Percentiles rank a stretch among this genome's conserved stretches.
These are phyloP conservation scores for Limanda limanda DNA, from an alignment of 2,113 vertebrate species.

Conservation along the genomic window DNA sequence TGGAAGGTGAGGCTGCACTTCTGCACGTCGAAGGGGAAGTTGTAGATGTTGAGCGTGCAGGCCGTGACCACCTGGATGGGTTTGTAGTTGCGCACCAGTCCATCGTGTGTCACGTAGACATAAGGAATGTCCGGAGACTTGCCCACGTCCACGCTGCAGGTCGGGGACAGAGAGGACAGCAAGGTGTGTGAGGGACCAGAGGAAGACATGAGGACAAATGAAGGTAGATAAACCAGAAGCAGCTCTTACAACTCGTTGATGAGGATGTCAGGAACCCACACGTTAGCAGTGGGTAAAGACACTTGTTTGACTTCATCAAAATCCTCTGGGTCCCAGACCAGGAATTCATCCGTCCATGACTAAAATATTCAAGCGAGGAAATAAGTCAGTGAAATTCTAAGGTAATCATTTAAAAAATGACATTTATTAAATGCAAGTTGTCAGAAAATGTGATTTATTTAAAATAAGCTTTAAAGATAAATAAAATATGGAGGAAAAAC, in stretches of 20 bases:
- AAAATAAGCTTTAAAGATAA: background rate
- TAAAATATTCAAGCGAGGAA: slow-evolving; percentile 54
- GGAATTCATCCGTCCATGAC: slow-evolving; percentile 95
- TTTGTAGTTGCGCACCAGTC: slow-evolving; percentile 94
- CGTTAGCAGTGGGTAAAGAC: slow-evolving; percentile 89
- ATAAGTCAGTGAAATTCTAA: background rate
- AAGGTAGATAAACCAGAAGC: background rate
- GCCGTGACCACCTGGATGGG: slow-evolving; percentile 96
- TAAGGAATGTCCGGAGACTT: slow-evolving; percentile 95
- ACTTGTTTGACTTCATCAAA: slow-evolving; percentile 93
- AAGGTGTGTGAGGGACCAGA: background rate
- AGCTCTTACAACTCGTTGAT: slow-evolving; percentile 97
- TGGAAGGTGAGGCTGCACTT: slow-evolving; percentile 98
- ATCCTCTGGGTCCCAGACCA: slow-evolving; percentile 89
- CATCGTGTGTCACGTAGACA: slow-evolving; percentile 88
- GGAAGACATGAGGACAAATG: background rate
- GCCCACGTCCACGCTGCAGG: slow-evolving; percentile 91
- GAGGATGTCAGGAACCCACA: slow-evolving; percentile 97
- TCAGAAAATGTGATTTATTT: background rate
- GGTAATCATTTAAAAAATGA: background rate
- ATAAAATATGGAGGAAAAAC: background rate
- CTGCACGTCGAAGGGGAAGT: slow-evolving; percentile 97
- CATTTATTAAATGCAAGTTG: background rate
- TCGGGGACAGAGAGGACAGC: background rate
- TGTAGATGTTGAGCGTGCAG: slow-evolving; percentile 97